Evolutionary conservation across 2,113 vertebrate genomes (phyloP).

Genomic region (Nettapus auritus): DNA sequence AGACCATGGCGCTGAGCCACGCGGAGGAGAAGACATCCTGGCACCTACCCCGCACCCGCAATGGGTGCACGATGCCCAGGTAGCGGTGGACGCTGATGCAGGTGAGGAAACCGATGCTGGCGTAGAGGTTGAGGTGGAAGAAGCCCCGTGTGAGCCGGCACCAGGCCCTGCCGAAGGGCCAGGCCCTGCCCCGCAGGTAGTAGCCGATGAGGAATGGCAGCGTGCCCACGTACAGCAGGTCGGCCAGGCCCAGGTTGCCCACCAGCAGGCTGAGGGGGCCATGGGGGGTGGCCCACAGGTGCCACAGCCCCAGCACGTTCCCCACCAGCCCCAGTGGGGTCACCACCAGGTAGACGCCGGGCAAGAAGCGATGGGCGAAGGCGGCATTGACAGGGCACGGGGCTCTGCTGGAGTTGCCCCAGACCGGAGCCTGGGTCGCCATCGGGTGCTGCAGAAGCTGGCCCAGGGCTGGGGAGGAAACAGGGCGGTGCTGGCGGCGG

Average conservation of each 20-base stretch:
- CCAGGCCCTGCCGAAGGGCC: slow-evolving; percentile 79
- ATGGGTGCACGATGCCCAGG: slow-evolving; percentile 82
- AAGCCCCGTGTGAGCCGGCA: slow-evolving; percentile 79
- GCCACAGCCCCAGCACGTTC: slow-evolving; percentile 75
- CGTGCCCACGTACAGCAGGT: slow-evolving; percentile 81
- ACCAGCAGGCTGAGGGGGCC: slow-evolving; percentile 73
- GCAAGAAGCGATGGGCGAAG: slow-evolving; percentile 72
- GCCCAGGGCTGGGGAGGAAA: too few species aligned
- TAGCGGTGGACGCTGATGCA: slow-evolving; percentile 87
- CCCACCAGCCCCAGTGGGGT: slow-evolving; percentile 78
- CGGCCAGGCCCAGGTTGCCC: slow-evolving; percentile 79
- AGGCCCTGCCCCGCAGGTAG: slow-evolving; percentile 53
- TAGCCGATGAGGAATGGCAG: slow-evolving; percentile 83
- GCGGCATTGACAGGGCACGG: background rate
- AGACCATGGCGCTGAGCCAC: slow-evolving; percentile 64
- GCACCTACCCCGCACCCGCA: slow-evolving; percentile 77
- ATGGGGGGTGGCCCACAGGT: slow-evolving; percentile 19
- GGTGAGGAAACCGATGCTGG: slow-evolving; percentile 86
- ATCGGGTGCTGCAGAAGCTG: background rate
- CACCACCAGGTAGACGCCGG: slow-evolving; percentile 73
- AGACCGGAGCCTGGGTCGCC: background rate
- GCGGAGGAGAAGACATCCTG: background rate
- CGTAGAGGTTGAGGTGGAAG: slow-evolving; percentile 85
- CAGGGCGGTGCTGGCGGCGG: too few species aligned
- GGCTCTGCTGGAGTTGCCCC: background rate